phyloP scores from a whole-genome alignment of 2,888 invertebrate species.

The Anodontia alba region DNA sequence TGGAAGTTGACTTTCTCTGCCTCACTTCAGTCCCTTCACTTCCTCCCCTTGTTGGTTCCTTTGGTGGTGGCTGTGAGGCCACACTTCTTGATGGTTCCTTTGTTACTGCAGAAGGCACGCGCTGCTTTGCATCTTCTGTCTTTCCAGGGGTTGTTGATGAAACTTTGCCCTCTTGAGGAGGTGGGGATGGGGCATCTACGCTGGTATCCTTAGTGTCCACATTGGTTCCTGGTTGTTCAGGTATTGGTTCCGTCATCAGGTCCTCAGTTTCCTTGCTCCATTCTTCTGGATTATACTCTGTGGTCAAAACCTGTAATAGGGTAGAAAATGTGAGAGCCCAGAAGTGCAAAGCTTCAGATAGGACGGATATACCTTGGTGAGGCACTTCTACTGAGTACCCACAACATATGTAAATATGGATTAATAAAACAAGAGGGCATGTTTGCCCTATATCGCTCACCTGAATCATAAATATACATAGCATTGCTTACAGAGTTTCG shows the following conservation, averaged over 20 bases:
- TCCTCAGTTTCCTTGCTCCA: conserved; percentile 62
- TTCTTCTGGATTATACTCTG: conserved; percentile 68
- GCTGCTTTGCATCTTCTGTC: background rate
- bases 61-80: background rate
- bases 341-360: too few species aligned
- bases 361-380: too few species aligned
- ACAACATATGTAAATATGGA: too few species aligned
- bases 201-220: conserved; percentile 48
- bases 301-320: conserved; percentile 73
- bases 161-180: background rate
- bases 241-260: conserved; percentile 9
- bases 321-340: too few species aligned
- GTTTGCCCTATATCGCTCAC: too few species aligned
- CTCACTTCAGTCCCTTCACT: conserved; percentile 1
- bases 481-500: too few species aligned
- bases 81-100: conserved; percentile 20
- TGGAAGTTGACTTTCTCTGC: conserved; percentile 2
- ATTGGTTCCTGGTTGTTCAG: conserved; percentile 18
- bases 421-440: too few species aligned
- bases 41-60: background rate
- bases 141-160: conserved; percentile 24
- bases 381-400: too few species aligned
- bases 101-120: background rate
- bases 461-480: too few species aligned
- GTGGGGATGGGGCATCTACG: conserved; percentile 26